Percentiles rank a stretch among this genome's conserved stretches.
These are phyloP conservation scores for Oreochromis aureus DNA, from an alignment of 2,113 vertebrate species.

Conservation along the genomic window DNA sequence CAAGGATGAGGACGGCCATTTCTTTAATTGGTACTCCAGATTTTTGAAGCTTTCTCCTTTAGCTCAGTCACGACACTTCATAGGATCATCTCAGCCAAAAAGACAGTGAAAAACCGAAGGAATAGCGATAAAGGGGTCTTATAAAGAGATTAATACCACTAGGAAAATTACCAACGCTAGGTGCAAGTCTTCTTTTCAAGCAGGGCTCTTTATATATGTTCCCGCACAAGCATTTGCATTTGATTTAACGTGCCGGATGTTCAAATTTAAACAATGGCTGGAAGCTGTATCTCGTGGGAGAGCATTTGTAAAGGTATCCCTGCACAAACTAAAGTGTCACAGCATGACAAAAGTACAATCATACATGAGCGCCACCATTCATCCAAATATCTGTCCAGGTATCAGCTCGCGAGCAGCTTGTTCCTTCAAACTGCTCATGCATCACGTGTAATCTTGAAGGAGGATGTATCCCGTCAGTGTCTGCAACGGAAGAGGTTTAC, in stretches of 20 bases:
- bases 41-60: constrained; percentile 52
- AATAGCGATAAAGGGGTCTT: not conserved
- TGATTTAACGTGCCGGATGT: not conserved
- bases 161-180: not conserved
- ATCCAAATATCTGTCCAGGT: not conserved
- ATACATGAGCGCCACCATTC: not conserved
- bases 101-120: not conserved
- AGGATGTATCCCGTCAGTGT: not conserved
- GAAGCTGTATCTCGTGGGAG: not conserved
- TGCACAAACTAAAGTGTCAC: not conserved
- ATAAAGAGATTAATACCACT: constrained; percentile 3
- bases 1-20: constrained; percentile 12
- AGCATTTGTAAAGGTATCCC: not conserved
- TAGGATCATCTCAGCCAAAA: constrained; percentile 21
- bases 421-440: constrained; percentile 1
- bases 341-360: not conserved
- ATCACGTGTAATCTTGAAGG: constrained; percentile 17
- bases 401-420: not conserved
- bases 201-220: not conserved
- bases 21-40: constrained; percentile 54
- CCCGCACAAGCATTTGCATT: not conserved
- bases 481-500: not conserved
- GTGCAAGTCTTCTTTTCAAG: not conserved
- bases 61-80: constrained; percentile 14
- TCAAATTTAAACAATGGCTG: not conserved